Evolutionary conservation across 2,113 vertebrate species (phyloP).

Genomic region (Alexandromys fortis): DNA sequence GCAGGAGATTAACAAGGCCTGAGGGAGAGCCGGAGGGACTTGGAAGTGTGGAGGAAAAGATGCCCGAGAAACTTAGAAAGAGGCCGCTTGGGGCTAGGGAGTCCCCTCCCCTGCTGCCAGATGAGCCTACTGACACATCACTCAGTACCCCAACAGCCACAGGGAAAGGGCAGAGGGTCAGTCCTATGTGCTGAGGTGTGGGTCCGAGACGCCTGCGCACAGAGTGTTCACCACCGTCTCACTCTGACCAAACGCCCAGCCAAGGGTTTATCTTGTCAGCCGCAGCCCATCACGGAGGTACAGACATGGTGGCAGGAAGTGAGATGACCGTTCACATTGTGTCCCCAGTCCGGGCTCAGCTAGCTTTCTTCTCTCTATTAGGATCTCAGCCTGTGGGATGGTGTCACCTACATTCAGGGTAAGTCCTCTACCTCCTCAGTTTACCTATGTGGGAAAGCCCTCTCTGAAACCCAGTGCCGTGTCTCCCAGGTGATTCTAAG

Average conservation of each 20-base stretch:
- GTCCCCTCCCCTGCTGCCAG: background rate
- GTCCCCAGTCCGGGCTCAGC: background rate
- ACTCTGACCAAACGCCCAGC: too few relatives aligned
- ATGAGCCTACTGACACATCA: too few relatives aligned
- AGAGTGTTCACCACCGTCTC: background rate
- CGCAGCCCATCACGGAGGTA: background rate
- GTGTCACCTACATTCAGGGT: background rate
- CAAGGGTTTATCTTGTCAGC: background rate
- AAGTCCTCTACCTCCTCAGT: too few relatives aligned
- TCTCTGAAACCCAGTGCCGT: too few relatives aligned
- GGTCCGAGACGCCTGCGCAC: background rate
- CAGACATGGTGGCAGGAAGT: too few relatives aligned
- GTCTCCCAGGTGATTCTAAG: background rate
- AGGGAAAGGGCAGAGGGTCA: fast-evolving
- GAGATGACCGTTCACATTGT: background rate
- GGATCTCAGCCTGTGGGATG: background rate
- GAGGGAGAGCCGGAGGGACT: background rate
- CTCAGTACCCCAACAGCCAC: too few relatives aligned
- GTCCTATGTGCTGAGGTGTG: background rate
- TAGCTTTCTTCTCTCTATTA: background rate
- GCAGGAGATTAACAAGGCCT: background rate
- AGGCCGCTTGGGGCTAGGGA: background rate
- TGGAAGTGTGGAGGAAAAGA: background rate
- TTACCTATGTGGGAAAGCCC: background rate
- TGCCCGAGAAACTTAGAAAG: background rate